A percentile compares a stretch with the other conserved stretches of the same genome.
These are phyloP conservation scores for Aphodius granarius DNA, from an alignment of 2,888 invertebrate species.

Conservation along the genomic window DNA sequence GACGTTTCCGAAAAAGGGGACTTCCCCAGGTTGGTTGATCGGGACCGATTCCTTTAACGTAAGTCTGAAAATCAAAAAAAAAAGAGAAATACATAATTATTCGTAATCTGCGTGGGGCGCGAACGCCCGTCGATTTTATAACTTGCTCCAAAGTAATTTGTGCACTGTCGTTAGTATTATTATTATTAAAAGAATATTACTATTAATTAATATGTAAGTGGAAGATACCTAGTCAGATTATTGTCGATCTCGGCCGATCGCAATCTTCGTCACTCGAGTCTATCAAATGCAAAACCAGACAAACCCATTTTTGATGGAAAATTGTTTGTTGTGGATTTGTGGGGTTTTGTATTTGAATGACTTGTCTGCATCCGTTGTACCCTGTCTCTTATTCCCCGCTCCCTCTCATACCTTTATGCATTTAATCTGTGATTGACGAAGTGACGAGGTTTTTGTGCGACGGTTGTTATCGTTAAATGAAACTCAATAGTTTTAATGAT, in stretches of 20 bases:
- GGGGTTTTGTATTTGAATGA: not conserved
- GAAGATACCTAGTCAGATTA: conserved; percentile 30
- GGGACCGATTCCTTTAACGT: not conserved
- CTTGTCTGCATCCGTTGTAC: not conserved
- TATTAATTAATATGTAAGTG: not conserved
- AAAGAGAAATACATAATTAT: not conserved
- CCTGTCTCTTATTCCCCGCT: not conserved
- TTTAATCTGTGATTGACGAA: conserved; percentile 11
- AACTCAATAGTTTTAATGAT: not conserved
- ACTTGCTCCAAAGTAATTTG: conserved; percentile 47
- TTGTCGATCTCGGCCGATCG: not conserved
- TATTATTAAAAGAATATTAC: conserved; percentile 36
- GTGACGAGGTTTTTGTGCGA: not conserved
- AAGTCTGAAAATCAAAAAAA: not conserved
- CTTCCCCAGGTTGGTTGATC: not conserved
- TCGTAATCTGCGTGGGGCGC: not conserved
- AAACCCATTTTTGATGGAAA: no score
- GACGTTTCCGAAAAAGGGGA: not conserved
- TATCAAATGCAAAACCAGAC: no score
- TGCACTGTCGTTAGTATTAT: conserved; percentile 49
- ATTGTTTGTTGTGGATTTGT: no score
- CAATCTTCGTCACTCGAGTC: not conserved
- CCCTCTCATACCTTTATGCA: not conserved
- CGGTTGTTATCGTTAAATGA: not conserved
- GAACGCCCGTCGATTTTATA: conserved; percentile 35